Conservation (phyloP, 2,888 invertebrate species). For the Shargacucullia verbasci region DNA sequence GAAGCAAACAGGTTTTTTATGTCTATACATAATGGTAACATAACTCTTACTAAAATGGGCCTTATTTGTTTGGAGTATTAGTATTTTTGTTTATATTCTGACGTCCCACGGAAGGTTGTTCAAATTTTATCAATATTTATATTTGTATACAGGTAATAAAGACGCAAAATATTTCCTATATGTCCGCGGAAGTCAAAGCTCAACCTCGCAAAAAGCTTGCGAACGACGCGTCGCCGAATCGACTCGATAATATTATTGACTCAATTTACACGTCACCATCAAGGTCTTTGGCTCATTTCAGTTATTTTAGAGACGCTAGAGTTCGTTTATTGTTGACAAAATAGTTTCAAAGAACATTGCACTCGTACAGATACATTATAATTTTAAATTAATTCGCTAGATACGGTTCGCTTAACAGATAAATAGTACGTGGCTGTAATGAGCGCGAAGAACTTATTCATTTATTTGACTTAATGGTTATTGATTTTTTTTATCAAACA, state of each 20-base stretch:
- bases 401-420: constrained; percentile 21
- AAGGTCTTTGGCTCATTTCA: constrained; percentile 83
- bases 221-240: constrained; percentile 54
- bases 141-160: constrained; percentile 32
- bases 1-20: no score
- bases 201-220: constrained; percentile 52
- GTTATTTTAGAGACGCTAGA: constrained; percentile 76
- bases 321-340: constrained; percentile 77
- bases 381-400: constrained; percentile 46
- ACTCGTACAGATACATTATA: constrained; percentile 55
- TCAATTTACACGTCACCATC: constrained; percentile 78
- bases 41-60: no score
- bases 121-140: constrained; percentile 15
- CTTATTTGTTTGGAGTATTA: no score
- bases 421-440: constrained; percentile 23
- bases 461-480: constrained; percentile 24
- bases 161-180: constrained; percentile 53
- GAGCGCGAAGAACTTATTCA: constrained; percentile 6
- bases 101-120: constrained; percentile 2
- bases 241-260: constrained; percentile 74
- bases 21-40: no score
- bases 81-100: not conserved
- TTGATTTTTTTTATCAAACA: not conserved
- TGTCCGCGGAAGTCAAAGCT: constrained; percentile 64
- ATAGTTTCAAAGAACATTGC: constrained; percentile 66